Evolutionary conservation across 2,888 invertebrate genomes (phyloP).

Genomic region (Epirrita christyi): DNA sequence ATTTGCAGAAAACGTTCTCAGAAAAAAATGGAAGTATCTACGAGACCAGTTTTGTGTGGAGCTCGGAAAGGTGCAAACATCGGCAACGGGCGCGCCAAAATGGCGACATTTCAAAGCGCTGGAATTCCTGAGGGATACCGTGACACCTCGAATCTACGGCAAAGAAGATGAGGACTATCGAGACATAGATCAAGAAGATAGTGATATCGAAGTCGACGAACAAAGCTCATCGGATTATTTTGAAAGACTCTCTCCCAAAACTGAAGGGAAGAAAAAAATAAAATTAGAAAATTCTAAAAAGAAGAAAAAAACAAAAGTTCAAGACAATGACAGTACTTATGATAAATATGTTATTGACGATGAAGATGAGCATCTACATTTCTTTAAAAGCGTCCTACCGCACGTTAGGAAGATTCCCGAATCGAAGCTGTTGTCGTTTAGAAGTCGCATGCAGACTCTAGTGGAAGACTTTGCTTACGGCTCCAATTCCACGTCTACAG

Average conservation of each 20-base stretch:
- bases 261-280: slow-evolving; percentile 8
- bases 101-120: slow-evolving; percentile 21
- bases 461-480: slow-evolving; percentile 28
- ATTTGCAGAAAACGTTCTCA: slow-evolving; percentile 28
- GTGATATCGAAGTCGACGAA: slow-evolving; percentile 5
- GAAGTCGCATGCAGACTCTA: slow-evolving; percentile 19
- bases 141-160: slow-evolving; percentile 14
- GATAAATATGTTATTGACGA: slow-evolving; percentile 12
- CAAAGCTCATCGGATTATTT: slow-evolving; percentile 25
- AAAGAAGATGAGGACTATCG: slow-evolving; percentile 4
- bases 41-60: slow-evolving; percentile 33
- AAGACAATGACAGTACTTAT: slow-evolving; percentile 10
- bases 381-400: slow-evolving; percentile 27
- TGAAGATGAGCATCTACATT: slow-evolving; percentile 29
- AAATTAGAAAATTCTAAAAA: slow-evolving; percentile 12
- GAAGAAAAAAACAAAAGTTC: slow-evolving; percentile 8
- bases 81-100: slow-evolving; percentile 3
- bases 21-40: slow-evolving; percentile 36
- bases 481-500: slow-evolving; percentile 3
- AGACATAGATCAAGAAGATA: not conserved
- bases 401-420: slow-evolving; percentile 26
- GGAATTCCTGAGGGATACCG: slow-evolving; percentile 13
- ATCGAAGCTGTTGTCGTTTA: slow-evolving; percentile 20
- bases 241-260: slow-evolving; percentile 8
- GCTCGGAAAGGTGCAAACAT: slow-evolving; percentile 23